A percentile compares a stretch with the other conserved stretches of the same genome.
Evolutionary conservation across 2,888 invertebrate genomes (phyloP).

Genomic region (Drosophila anomalipes): DNA sequence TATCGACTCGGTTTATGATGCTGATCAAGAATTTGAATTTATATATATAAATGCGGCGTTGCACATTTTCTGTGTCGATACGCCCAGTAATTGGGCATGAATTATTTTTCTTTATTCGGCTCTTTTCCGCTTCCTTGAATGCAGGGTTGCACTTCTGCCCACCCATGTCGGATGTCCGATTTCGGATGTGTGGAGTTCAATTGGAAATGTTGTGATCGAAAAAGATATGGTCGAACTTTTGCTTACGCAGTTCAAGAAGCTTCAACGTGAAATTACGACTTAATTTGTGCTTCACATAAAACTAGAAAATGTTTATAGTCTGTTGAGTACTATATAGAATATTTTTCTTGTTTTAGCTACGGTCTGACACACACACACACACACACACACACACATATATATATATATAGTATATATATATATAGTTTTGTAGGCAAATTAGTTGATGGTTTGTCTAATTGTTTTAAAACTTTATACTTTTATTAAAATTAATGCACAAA

Average conservation of each 20-base stretch:
- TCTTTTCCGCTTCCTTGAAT: neutral
- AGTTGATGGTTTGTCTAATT: conserved; percentile 25
- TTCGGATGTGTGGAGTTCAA: neutral
- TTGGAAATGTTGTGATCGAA: neutral
- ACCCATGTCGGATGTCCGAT: neutral
- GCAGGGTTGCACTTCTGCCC: neutral
- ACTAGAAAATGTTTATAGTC: neutral
- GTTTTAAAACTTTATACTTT: conserved; percentile 29
- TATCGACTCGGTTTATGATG: neutral
- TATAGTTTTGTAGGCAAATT: neutral
- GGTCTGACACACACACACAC: neutral
- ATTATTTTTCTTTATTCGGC: neutral
- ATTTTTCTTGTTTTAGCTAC: neutral
- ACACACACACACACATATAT: neutral
- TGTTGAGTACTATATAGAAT: neutral
- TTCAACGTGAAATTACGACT: neutral
- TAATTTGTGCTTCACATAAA: neutral
- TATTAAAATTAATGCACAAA: conserved; percentile 57
- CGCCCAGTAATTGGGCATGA: neutral
- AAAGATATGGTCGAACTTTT: neutral
- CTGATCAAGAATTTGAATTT: neutral
- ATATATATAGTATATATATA: neutral
- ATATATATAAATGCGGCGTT: neutral
- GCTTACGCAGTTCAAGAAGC: neutral
- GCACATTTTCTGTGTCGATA: neutral